These are phyloP conservation scores for Polyergus mexicanus DNA, from an alignment of 1,140 invertebrate species.

Conservation along the genomic window DNA sequence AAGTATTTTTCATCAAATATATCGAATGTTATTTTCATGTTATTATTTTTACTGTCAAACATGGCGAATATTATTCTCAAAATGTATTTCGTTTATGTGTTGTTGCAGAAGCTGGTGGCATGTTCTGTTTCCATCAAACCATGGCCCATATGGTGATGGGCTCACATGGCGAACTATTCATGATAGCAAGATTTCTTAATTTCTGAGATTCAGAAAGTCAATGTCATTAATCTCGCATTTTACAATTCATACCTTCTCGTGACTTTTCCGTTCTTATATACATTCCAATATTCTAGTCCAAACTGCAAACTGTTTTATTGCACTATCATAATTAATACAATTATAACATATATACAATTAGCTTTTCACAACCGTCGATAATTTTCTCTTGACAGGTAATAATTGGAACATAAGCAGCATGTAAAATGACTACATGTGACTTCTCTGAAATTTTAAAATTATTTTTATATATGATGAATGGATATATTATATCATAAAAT, in stretches of 20 bases:
- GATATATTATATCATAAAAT: slow-evolving; percentile 1
- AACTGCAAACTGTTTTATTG: slow-evolving; percentile 19
- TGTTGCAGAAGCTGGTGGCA: slow-evolving; percentile 88
- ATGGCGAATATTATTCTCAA: not conserved
- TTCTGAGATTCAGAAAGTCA: not conserved
- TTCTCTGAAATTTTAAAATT: slow-evolving; percentile 50
- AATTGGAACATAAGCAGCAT: slow-evolving; percentile 14
- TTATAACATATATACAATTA: not conserved
- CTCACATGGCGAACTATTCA: slow-evolving; percentile 92
- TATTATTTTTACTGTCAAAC: too few species aligned
- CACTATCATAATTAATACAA: slow-evolving; percentile 25
- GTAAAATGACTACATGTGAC: not conserved
- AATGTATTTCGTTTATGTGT: slow-evolving; percentile 57
- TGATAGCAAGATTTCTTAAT: slow-evolving; percentile 81
- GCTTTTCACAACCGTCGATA: not conserved
- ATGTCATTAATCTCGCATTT: not conserved
- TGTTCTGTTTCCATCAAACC: slow-evolving; percentile 93
- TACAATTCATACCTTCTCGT: not conserved
- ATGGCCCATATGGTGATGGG: slow-evolving; percentile 93
- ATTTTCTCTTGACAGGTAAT: not conserved
- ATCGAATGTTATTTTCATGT: not conserved
- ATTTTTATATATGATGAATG: not conserved
- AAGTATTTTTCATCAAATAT: not conserved
- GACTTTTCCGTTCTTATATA: slow-evolving; percentile 15
- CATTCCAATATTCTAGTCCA: slow-evolving; percentile 48